Percentiles rank a stretch among this genome's conserved stretches.
phyloP scores from a whole-genome alignment of 92 coral and sea anemone species.

The Siderastrea radians region DNA sequence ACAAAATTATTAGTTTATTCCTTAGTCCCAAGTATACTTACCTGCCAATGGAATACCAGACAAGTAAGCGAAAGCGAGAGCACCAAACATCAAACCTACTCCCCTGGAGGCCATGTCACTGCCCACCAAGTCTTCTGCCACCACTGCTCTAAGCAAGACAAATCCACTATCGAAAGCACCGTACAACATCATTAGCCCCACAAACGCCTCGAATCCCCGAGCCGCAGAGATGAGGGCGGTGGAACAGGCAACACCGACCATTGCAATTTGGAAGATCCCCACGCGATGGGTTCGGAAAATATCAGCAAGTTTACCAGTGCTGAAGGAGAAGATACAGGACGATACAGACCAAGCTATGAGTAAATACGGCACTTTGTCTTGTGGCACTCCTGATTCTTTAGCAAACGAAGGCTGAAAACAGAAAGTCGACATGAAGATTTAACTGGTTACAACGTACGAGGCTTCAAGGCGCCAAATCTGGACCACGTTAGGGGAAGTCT shows the following conservation, averaged over 20 bases:
- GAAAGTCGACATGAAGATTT: neutral
- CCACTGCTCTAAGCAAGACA: slow-evolving; percentile 5
- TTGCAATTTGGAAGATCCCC: slow-evolving; percentile 5
- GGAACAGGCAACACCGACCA: slow-evolving; percentile 13
- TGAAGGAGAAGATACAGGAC: slow-evolving; percentile 4
- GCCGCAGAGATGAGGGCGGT: slow-evolving; percentile 18
- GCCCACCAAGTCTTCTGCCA: slow-evolving; percentile 21
- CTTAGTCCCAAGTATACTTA: neutral
- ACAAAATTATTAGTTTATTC: no score
- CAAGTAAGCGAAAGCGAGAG: slow-evolving; percentile 5
- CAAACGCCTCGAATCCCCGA: neutral
- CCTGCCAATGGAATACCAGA: slow-evolving; percentile 17
- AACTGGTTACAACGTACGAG: no score
- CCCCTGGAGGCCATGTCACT: slow-evolving; percentile 3
- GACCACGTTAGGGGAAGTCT: no score
- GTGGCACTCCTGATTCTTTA: slow-evolving; percentile 13
- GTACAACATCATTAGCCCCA: slow-evolving; percentile 10
- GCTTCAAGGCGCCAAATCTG: no score
- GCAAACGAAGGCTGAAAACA: slow-evolving; percentile 23
- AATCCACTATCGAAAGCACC: slow-evolving; percentile 29
- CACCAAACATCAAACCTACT: slow-evolving; percentile 8
- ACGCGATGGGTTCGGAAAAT: slow-evolving; percentile 18
- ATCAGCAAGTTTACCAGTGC: slow-evolving; percentile 27
- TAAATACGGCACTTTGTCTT: slow-evolving; percentile 8
- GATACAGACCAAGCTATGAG: slow-evolving; percentile 27